These are phyloP conservation scores for Graptemys geographica DNA, from an alignment of 2,797 vertebrate genomes.

Conservation along the genomic window DNA sequence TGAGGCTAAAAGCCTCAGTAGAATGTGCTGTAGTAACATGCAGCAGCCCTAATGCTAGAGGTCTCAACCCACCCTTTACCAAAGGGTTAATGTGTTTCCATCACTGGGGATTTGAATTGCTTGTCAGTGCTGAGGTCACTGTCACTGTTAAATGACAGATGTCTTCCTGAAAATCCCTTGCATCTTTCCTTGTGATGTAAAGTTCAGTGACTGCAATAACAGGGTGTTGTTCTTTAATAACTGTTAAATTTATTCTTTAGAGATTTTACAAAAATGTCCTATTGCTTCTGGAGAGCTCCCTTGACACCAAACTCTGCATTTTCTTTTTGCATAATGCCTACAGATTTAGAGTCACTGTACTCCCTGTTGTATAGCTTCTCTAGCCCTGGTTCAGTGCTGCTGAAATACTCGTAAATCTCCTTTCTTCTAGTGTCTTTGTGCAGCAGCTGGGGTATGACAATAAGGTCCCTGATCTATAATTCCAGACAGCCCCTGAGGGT, in stretches of 20 bases:
- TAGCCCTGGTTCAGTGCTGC: slow-evolving; percentile 86
- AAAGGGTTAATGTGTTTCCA: slow-evolving; percentile 78
- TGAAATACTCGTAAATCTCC: slow-evolving; percentile 92
- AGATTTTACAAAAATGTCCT: slow-evolving; percentile 84
- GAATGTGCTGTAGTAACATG: neutral
- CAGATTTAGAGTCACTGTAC: slow-evolving; percentile 84
- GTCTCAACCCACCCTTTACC: slow-evolving; percentile 14
- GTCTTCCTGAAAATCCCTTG: slow-evolving; percentile 93
- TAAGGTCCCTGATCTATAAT: slow-evolving; percentile 90
- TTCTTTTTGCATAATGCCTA: slow-evolving; percentile 83
- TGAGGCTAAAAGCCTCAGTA: neutral
- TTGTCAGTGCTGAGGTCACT: slow-evolving; percentile 91
- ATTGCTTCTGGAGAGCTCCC: slow-evolving; percentile 81
- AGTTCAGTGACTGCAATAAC: slow-evolving; percentile 87
- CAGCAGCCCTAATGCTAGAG: slow-evolving; percentile 7
- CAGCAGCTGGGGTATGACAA: slow-evolving; percentile 90
- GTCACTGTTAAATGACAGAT: slow-evolving; percentile 95
- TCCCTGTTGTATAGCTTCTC: slow-evolving; percentile 86
- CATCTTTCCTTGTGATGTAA: slow-evolving; percentile 83
- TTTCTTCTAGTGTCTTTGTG: slow-evolving; percentile 87
- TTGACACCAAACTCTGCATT: slow-evolving; percentile 77
- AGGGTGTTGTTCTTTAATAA: slow-evolving; percentile 91
- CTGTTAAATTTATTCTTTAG: slow-evolving; percentile 93
- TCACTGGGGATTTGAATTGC: slow-evolving; percentile 85
- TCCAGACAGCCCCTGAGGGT: slow-evolving; percentile 82